Conservation (phyloP, 2,888 invertebrate species). For the Rotaria socialis region DNA sequence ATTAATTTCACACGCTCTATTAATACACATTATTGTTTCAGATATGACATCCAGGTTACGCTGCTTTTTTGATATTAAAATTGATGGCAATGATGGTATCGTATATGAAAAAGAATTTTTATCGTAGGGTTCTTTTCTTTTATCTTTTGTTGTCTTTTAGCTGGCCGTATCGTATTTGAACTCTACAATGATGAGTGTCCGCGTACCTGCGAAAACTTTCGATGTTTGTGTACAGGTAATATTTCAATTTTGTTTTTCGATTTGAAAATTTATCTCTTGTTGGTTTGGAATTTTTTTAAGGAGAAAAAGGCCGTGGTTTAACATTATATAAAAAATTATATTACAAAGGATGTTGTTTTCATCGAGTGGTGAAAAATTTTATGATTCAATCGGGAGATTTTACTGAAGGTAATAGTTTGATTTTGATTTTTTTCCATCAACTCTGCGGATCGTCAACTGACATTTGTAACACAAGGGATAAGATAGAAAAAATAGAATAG, state of each 20-base stretch:
- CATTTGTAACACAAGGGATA: too few relatives aligned
- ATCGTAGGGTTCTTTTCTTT: not conserved
- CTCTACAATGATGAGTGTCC: conserved; percentile 81
- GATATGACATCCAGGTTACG: conserved; percentile 10
- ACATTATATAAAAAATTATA: conserved; percentile 70
- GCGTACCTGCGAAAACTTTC: conserved; percentile 86
- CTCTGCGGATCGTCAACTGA: not conserved
- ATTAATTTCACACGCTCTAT: not conserved
- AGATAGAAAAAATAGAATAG: too few relatives aligned
- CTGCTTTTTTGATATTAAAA: conserved; percentile 35
- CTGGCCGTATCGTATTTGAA: conserved; percentile 74
- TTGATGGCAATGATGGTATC: conserved; percentile 19
- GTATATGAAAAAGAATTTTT: not conserved
- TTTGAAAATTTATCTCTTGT: not conserved
- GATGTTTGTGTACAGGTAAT: conserved; percentile 75
- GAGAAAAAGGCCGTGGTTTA: conserved; percentile 80
- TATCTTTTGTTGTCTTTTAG: conserved; percentile 48
- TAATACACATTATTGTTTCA: not conserved
- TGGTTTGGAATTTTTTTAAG: conserved; percentile 58
- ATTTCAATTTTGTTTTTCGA: not conserved
- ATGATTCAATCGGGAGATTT: conserved; percentile 72
- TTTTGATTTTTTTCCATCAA: not conserved
- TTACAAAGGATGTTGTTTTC: conserved; percentile 79
- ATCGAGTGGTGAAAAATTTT: conserved; percentile 87
- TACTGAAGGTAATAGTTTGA: conserved; percentile 66